These are phyloP conservation scores for Tenthredo mesomela DNA, from an alignment of 2,888 invertebrate genomes.

Conservation along the genomic window DNA sequence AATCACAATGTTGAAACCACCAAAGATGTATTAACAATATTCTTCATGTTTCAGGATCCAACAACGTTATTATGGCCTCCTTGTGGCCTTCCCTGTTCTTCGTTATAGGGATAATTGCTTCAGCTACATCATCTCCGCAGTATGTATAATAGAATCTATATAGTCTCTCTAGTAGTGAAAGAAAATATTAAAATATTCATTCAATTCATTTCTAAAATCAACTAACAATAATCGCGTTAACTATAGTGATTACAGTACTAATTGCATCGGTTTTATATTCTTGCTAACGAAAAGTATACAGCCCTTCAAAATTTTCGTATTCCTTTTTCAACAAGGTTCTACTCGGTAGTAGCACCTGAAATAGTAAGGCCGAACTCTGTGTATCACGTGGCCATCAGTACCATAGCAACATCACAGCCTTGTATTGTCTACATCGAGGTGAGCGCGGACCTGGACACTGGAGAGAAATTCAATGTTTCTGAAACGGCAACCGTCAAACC, in stretches of 20 bases:
- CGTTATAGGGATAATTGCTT: conserved; percentile 56
- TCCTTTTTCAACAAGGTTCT: conserved; percentile 77
- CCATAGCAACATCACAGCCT: conserved; percentile 80
- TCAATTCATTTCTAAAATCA: not conserved
- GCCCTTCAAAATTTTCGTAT: not conserved
- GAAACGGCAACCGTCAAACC: no score
- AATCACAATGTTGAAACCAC: not conserved
- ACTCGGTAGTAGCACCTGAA: conserved; percentile 91
- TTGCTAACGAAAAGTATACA: not conserved
- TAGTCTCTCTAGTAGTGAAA: not conserved
- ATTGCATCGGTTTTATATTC: not conserved
- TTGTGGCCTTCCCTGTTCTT: conserved; percentile 57
- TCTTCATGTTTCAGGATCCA: not conserved
- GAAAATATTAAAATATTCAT: not conserved
- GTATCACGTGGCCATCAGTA: conserved; percentile 90
- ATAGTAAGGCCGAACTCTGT: conserved; percentile 89
- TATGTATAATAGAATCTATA: conserved; percentile 54
- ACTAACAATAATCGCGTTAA: no score
- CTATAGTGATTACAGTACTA: not conserved
- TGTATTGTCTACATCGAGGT: conserved; percentile 87
- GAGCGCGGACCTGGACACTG: conserved; percentile 85
- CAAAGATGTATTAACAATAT: not conserved
- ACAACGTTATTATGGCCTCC: conserved; percentile 58
- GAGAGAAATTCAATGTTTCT: no score
- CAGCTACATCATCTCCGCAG: conserved; percentile 55